These are phyloP conservation scores for Trachelus troglodyta DNA, from an alignment of 2,888 invertebrate genomes.

Conservation along the genomic window DNA sequence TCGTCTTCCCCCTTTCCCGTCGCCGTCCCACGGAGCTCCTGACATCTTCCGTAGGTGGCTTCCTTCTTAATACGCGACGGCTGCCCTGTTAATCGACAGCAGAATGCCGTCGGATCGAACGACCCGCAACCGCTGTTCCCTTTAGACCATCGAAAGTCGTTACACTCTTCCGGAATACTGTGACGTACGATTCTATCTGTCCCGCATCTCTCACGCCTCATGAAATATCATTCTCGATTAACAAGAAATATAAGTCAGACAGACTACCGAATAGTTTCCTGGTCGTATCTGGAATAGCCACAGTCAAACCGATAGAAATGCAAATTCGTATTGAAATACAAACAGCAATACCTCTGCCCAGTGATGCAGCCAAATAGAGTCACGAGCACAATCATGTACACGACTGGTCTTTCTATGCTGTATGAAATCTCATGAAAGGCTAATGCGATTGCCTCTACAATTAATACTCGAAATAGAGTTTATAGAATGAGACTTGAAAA, in stretches of 20 bases:
- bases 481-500: neutral
- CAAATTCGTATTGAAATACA: slow-evolving; percentile 36
- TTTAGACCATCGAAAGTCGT: neutral
- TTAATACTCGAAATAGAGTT: neutral
- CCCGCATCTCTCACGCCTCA: neutral
- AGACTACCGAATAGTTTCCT: neutral
- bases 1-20: neutral
- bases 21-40: neutral
- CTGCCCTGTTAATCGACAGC: neutral
- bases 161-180: neutral
- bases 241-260: neutral
- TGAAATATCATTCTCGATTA: neutral
- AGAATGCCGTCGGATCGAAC: neutral
- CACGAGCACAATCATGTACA: neutral
- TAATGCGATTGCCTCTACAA: neutral
- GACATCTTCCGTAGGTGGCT: neutral
- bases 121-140: neutral
- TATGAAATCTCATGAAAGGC: neutral
- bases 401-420: neutral
- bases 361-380: slow-evolving; percentile 30
- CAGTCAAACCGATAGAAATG: slow-evolving; percentile 25
- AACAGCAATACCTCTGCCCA: slow-evolving; percentile 23
- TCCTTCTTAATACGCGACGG: neutral
- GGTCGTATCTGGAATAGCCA: neutral
- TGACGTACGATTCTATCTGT: neutral